Base-by-base conservation (phyloP, 2,797 vertebrate species). In the Labeo calbasu region DNA sequence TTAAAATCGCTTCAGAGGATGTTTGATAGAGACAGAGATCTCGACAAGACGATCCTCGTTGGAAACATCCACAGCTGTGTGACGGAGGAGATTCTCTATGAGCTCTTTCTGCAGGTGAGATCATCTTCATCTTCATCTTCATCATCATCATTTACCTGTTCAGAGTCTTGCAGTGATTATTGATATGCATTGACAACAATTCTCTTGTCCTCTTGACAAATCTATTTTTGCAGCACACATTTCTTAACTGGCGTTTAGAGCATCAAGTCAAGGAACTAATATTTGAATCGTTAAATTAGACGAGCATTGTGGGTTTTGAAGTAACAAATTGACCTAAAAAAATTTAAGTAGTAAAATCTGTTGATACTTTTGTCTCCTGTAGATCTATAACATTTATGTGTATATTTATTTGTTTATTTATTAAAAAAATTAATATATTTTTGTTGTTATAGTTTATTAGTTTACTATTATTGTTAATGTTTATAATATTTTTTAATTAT, bases 81-180 rank as follows among this genome's bases (percentile, higher is more conserved):
- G 70, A 91, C 78, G 76, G 90, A 90, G 76, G 90, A 91, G 78
- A 90, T 89, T 69, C 57, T 92, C 15, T 92, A 86, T 65, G 91
- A 91, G 85, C 72, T 92, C 53, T 92, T 92, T 84, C 78, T 92
- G 86, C 91, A 91, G 91, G 91, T 91, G 63, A 83, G 71, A 28
- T 70, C 25, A 36, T 28, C 14, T 2, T 36, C 32, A 32, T 32
- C 32, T 32, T 32, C 46, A 8, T 70, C 10, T 5, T 28, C 17
- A 4, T 13, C 40, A 43, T 40, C 75, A 51, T 48, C 19, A 19
- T 25, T 51, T 7, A 72, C 12, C 17, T 57, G 46, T 50, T 55
- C 43, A 12, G 5, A 28, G 46, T 28, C 15, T 28, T 28, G 1
- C 23, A 15, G 15, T 5, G 25, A n/a, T 55, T 55, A 36, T 21